A percentile compares a stretch with the other conserved stretches of the same genome.
phyloP scores from a whole-genome alignment of 2,888 invertebrate genomes.

The Nephrotoma appendiculata region DNA sequence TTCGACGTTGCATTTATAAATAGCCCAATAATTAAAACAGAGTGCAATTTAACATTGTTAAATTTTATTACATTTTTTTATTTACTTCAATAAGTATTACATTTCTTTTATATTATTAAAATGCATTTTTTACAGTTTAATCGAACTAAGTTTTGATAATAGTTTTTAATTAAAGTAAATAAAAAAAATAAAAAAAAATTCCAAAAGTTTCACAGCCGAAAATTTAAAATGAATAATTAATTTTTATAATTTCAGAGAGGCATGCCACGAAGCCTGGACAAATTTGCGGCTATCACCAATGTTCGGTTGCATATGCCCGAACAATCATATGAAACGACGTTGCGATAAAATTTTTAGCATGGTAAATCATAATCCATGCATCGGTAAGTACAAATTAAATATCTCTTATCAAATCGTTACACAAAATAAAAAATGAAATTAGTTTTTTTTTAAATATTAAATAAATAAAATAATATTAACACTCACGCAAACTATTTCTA shows the following conservation, averaged over 20 bases:
- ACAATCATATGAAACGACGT: conserved; percentile 73
- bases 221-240: too few species aligned
- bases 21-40: too few species aligned
- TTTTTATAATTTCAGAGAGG: conserved; percentile 44
- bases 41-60: too few species aligned
- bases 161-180: too few species aligned
- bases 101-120: too few species aligned
- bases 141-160: too few species aligned
- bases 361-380: conserved; percentile 87
- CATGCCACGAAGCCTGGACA: conserved; percentile 78
- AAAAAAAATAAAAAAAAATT: too few species aligned
- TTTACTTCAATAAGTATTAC: too few species aligned
- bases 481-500: background rate
- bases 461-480: background rate
- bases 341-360: conserved; percentile 79
- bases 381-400: conserved; percentile 47
- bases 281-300: conserved; percentile 74
- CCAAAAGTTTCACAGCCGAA: too few species aligned
- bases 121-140: too few species aligned
- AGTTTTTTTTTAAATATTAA: background rate
- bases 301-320: conserved; percentile 87
- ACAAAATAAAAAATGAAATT: background rate
- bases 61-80: too few species aligned
- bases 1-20: too few species aligned
- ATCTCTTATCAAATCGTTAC: background rate